A percentile compares a stretch with the other conserved stretches of the same genome.
phyloP scores from a whole-genome alignment of 2,797 vertebrate species.

The Sphaeramia orbicularis region DNA sequence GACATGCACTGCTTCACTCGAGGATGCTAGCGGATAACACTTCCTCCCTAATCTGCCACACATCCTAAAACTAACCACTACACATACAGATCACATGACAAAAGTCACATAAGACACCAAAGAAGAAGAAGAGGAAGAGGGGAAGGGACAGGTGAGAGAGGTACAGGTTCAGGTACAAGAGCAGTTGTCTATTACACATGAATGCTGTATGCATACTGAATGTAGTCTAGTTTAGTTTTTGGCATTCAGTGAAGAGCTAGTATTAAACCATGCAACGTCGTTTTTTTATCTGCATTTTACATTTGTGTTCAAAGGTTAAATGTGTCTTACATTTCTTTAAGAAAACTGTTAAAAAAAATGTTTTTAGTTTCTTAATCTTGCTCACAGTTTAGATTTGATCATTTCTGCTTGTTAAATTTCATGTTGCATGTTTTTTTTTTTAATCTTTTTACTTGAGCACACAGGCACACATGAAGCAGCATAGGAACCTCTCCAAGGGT shows the following conservation, averaged over 20 bases:
- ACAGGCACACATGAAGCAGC: constrained; percentile 25
- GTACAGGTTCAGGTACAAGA: background rate
- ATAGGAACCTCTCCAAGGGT: background rate
- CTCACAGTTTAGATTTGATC: background rate
- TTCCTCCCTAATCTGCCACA: constrained; percentile 33
- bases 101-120: constrained; percentile 51
- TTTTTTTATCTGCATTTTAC: background rate
- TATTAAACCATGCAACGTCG: no score
- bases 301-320: constrained; percentile 4
- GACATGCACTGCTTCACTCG: constrained; percentile 46
- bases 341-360: background rate
- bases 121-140: background rate
- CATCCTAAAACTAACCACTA: constrained; percentile 33
- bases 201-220: constrained; percentile 14
- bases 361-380: background rate
- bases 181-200: constrained; percentile 25
- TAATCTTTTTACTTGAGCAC: background rate
- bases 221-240: constrained; percentile 2
- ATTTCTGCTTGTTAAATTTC: background rate
- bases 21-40: constrained; percentile 25
- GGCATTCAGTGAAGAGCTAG: constrained; percentile 1
- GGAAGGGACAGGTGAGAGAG: background rate
- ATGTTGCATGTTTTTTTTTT: no score
- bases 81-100: constrained; percentile 32
- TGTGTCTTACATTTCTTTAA: background rate